phyloP scores from a whole-genome alignment of 1,140 invertebrate species.

The Drosophila elegans region DNA sequence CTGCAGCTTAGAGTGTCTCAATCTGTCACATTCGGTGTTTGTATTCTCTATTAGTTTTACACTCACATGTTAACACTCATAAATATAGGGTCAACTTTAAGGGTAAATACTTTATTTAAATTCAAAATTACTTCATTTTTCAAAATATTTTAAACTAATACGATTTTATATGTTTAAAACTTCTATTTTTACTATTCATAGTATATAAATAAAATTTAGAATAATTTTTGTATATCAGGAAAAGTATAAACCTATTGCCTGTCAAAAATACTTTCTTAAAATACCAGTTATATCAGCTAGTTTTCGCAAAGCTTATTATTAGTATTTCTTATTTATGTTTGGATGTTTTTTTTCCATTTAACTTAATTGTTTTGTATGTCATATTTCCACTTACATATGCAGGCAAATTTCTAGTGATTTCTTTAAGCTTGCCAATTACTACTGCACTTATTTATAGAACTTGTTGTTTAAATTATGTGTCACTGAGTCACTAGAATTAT shows the following conservation, averaged over 20 bases:
- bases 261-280: not conserved
- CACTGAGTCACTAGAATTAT: not conserved
- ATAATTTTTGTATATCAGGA: too few species aligned
- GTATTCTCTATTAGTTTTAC: constrained; percentile 43
- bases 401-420: not conserved
- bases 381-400: constrained; percentile 9
- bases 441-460: not conserved
- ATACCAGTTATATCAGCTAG: not conserved
- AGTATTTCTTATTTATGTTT: not conserved
- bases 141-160: too few species aligned
- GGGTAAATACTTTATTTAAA: not conserved
- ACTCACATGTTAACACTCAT: constrained; percentile 39
- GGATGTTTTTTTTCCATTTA: constrained; percentile 2
- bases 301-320: not conserved
- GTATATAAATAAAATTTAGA: too few species aligned
- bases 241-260: not conserved
- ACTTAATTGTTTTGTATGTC: not conserved
- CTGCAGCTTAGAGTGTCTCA: not conserved
- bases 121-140: too few species aligned
- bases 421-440: too few species aligned
- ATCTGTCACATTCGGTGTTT: constrained; percentile 19
- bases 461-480: not conserved
- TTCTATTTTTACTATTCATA: too few species aligned
- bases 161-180: too few species aligned
- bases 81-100: not conserved